Conservation (phyloP, 2,888 invertebrate genomes). For the Phlogophora meticulosa region DNA sequence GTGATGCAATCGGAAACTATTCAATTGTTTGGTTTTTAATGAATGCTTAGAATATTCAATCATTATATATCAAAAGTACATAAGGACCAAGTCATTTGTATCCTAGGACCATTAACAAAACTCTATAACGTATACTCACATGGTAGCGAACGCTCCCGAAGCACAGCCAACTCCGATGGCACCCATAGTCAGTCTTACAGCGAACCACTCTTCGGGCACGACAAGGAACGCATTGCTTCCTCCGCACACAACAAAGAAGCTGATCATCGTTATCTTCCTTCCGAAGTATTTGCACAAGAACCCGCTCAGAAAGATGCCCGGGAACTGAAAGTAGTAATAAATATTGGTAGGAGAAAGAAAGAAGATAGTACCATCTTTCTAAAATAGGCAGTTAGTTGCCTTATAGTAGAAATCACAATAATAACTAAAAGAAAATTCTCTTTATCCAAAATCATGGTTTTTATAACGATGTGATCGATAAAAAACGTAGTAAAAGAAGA, state of each 20-base stretch:
- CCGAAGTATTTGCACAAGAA: slow-evolving; percentile 91
- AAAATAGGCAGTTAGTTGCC: too few species aligned
- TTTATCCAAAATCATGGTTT: too few species aligned
- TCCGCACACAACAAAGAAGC: slow-evolving; percentile 90
- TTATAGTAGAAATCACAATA: too few species aligned
- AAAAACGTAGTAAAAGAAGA: too few species aligned
- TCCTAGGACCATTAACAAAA: neutral
- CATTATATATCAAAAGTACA: too few species aligned
- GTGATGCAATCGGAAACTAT: too few species aligned
- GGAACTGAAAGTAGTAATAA: slow-evolving; percentile 88
- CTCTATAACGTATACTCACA: slow-evolving; percentile 63
- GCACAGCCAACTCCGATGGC: slow-evolving; percentile 70
- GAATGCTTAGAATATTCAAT: too few species aligned
- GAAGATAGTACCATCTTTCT: too few species aligned
- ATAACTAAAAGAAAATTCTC: too few species aligned
- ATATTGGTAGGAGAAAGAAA: neutral
- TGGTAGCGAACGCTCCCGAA: slow-evolving; percentile 68
- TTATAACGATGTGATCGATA: too few species aligned
- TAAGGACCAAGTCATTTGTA: too few species aligned
- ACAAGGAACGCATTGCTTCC: slow-evolving; percentile 76
- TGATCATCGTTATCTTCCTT: slow-evolving; percentile 91
- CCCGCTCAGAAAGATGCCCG: slow-evolving; percentile 83
- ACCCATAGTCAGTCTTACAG: slow-evolving; percentile 68
- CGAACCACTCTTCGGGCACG: slow-evolving; percentile 69
- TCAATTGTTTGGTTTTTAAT: too few species aligned